Conservation (phyloP, 2,888 invertebrate species). For the Machimus atricapillus region DNA sequence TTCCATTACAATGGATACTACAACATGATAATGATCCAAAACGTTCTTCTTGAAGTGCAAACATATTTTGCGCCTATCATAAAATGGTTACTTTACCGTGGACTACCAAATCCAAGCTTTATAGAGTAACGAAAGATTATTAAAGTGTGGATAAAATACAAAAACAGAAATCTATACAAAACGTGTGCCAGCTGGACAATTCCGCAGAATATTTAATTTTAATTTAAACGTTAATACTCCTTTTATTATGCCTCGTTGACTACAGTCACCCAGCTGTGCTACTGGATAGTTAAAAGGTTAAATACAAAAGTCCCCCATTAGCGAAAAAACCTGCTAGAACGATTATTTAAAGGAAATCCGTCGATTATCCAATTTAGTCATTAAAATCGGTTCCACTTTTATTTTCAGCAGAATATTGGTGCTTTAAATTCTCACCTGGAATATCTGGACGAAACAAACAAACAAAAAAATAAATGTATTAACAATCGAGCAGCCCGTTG, state of each 20-base stretch:
- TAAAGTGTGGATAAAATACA: not conserved
- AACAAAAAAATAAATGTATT: not conserved
- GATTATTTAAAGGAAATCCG: not conserved
- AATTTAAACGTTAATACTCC: not conserved
- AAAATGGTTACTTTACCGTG: no score
- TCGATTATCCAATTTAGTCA: not conserved
- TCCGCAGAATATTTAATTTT: not conserved
- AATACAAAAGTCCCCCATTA: not conserved
- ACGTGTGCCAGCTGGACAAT: not conserved
- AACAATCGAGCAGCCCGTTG: not conserved
- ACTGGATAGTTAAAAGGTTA: not conserved
- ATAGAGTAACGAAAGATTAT: no score
- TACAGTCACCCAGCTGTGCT: not conserved
- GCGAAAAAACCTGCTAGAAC: not conserved
- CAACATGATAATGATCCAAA: no score
- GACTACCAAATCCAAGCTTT: no score
- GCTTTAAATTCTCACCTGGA: not conserved
- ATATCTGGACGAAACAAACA: not conserved
- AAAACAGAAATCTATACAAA: not conserved
- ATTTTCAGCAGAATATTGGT: not conserved
- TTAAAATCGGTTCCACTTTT: not conserved
- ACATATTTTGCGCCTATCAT: no score
- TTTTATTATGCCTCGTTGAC: not conserved
- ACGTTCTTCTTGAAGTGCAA: no score
- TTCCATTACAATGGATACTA: no score